Evolutionary conservation across 2,888 invertebrate species (phyloP), one percentile per base, ranked within the genome.

Genomic region (Lasioglossum zephyrum): DNA sequence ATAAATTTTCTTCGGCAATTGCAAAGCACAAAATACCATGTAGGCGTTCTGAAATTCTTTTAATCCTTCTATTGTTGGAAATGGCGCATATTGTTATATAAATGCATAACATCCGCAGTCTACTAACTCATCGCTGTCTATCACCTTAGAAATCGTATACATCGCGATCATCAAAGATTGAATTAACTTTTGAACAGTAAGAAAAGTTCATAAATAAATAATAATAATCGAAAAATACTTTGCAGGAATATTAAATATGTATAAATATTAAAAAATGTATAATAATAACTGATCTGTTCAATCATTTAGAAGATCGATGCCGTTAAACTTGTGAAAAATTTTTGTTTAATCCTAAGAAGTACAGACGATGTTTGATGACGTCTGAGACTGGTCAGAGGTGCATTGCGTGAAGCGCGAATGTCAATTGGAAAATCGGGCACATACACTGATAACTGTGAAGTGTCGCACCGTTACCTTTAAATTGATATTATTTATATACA

Each of bases 371-470:
- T 86, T 79, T 80, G 82, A 79, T 85, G 84, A 88, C 85, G 81
- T 86, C 78, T 47, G 75, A 79, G 79, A 79, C 70, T 66, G 73
- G 69, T 72, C 78, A 53, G 63, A 80, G 73, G 53, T n/a, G 79
- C 53, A 81, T 86, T 57, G 60, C 73, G 88, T 76, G 81, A 87
- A 74, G 66, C 80, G 87, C 91, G 92, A 93, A 93, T 93, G 92
- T 93, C 92, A 94, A 94, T 93, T 93, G 93, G 92, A 94, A 94
- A 94, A 94, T 94, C 92, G 93, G 91, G 91, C 92, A 91, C 92
- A 92, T 92, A 93, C 88, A 91, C 89, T 91, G 89, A 87, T 79
- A 89, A 90, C 87, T 80, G 86, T 75, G 66, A 86, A 81, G 82
- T 74, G 41, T 47, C 70, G 31, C 47, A 26, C 70, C 83, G 84